Base-by-base conservation (phyloP, 2,888 invertebrate genomes). In the Tiliacea citrago region DNA sequence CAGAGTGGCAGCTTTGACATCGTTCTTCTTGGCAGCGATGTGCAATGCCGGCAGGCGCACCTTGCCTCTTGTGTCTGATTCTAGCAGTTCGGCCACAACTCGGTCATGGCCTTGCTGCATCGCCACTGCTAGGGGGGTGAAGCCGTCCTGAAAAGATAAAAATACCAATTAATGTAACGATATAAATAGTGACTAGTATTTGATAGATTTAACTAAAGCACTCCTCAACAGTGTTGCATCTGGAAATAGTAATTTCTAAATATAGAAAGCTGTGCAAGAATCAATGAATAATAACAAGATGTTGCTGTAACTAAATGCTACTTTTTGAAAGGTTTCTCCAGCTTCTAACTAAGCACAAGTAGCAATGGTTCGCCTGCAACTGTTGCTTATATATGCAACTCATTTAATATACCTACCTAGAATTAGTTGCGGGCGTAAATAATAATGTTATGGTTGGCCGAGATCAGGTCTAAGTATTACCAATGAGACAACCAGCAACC, bases 1-100 rank as follows among this genome's bases (percentile, higher is more conserved):
- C 72, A 99, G 96, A 21, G 98, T 98, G 5, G 99, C 99, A 8
- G 99, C 99, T 95, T 99, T 99, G 76, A 99, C 98, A 92, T 99
- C 99, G 93, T 99, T 99, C 92, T 99, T 99, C 96, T 99, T 99
- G 65, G 99, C 99, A 29, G 99, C 99, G 86, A 99, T 99, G 94
- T 99, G 99, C 72, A 99, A 97, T 2, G 99, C 99, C 2, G 99
- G 99, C 84, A 99, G 96, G 75, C 99, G 97, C 13, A 99, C 99
- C 95, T 99, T 99, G 76, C 99, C 99, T 82, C 99, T 97, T 45
- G 99, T 98, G 96, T 99, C 99, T 88, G 99, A 99, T 93, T 99
- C 99, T 71, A 99, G 96, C 2, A 99, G 97, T 35, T 99, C 99
- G 1, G 99, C 98, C 1, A 99, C 99, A 63, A 99, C 99, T 93